Evolutionary conservation across 1,140 invertebrate species (phyloP).

Genomic region (Caenorhabditis elegans): DNA sequence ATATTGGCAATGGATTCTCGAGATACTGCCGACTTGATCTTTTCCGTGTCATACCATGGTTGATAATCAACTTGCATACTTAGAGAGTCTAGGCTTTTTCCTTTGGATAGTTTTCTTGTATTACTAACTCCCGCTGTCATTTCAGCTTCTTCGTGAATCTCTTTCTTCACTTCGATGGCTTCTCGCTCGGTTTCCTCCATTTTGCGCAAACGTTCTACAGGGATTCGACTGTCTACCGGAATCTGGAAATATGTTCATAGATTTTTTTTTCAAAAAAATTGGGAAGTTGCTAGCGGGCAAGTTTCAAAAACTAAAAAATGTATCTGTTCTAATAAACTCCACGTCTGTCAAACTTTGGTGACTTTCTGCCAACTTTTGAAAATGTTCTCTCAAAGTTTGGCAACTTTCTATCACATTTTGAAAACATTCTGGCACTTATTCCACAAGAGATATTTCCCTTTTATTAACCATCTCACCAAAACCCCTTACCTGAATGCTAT

Average conservation of each 20-base stretch:
- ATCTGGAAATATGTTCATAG: conserved; percentile 34
- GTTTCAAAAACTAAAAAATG: too few species aligned
- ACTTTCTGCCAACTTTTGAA: too few species aligned
- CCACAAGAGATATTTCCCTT: too few species aligned
- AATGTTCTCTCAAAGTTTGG: too few species aligned
- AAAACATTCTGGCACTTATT: too few species aligned
- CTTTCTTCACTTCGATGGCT: conserved; percentile 32
- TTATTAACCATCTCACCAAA: too few species aligned
- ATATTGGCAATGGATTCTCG: conserved; percentile 46
- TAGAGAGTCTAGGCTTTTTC: conserved; percentile 41
- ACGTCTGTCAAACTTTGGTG: too few species aligned
- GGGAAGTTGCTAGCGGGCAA: too few species aligned
- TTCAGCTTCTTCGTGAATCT: conserved; percentile 3
- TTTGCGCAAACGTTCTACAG: conserved; percentile 29
- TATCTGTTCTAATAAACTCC: too few species aligned
- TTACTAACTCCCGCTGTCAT: conserved; percentile 12
- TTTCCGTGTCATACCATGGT: conserved; percentile 36
- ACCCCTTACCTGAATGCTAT: background rate
- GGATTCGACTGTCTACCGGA: conserved; percentile 40
- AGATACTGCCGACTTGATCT: conserved; percentile 36
- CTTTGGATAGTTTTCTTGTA: conserved; percentile 35
- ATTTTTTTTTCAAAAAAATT: too few species aligned
- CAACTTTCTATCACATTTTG: too few species aligned
- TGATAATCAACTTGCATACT: conserved; percentile 14
- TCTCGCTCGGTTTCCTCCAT: conserved; percentile 44